These are phyloP conservation scores for Myopa tessellatipennis DNA, from an alignment of 2,888 invertebrate genomes.

Conservation along the genomic window DNA sequence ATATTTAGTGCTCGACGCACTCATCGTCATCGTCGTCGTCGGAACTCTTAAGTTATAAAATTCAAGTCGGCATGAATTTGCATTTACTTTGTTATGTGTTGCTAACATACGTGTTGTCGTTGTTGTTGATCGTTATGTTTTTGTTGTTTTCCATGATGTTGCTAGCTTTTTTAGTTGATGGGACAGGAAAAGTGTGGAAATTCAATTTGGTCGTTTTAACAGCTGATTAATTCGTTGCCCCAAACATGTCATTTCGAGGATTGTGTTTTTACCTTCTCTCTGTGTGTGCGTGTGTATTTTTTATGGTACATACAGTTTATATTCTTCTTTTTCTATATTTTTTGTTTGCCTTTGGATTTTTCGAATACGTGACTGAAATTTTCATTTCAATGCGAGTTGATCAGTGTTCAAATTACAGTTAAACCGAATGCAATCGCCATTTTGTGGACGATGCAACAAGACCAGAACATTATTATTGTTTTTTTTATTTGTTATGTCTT, in stretches of 20 bases:
- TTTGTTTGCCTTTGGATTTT: background rate
- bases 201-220: constrained; percentile 15
- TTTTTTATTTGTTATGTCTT: background rate
- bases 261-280: background rate
- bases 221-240: constrained; percentile 17
- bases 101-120: background rate
- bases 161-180: background rate
- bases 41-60: background rate
- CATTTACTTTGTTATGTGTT: background rate
- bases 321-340: background rate
- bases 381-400: background rate
- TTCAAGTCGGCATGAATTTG: constrained; percentile 20
- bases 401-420: too few species aligned
- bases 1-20: background rate
- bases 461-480: background rate
- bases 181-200: constrained; percentile 22
- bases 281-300: too few species aligned
- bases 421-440: background rate
- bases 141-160: background rate
- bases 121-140: background rate
- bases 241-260: background rate
- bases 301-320: too few species aligned
- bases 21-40: background rate
- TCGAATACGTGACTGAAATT: constrained; percentile 20
- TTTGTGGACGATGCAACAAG: background rate